phyloP scores from a whole-genome alignment of 2,888 invertebrate species.

The Xestia c-nigrum region DNA sequence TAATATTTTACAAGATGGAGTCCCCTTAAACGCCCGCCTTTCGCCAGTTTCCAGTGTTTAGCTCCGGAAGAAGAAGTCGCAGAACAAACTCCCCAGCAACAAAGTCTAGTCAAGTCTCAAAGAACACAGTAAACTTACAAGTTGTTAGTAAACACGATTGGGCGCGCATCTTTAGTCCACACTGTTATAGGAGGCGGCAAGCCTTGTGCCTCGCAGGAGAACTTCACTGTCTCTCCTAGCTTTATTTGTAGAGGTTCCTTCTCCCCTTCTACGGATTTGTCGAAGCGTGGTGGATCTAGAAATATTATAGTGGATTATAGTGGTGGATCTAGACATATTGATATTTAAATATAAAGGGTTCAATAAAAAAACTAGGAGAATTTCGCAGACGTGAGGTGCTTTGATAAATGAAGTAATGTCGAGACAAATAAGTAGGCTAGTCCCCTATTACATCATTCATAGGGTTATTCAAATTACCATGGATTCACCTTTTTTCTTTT shows the following conservation, averaged over 20 bases:
- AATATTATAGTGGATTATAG: constrained; percentile 13
- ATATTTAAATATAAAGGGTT: not conserved
- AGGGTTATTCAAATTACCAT: not conserved
- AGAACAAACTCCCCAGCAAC: not conserved
- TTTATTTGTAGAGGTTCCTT: constrained; percentile 69
- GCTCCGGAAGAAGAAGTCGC: not conserved
- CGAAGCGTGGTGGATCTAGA: constrained; percentile 80
- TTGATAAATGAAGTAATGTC: not conserved
- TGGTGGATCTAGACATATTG: constrained; percentile 72
- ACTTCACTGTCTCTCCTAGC: constrained; percentile 71
- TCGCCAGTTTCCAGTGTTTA: not conserved
- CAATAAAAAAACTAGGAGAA: not conserved
- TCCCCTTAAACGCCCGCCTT: not conserved
- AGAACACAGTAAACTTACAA: constrained; percentile 74
- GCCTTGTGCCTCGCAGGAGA: constrained; percentile 82
- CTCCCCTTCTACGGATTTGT: constrained; percentile 45
- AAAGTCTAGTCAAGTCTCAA: not conserved
- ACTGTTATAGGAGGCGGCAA: constrained; percentile 83
- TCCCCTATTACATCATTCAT: not conserved
- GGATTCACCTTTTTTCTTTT: not conserved
- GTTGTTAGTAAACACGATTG: constrained; percentile 77
- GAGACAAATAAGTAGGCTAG: not conserved
- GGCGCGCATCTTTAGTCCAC: constrained; percentile 85
- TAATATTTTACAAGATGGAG: not conserved
- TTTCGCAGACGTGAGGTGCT: not conserved